phyloP scores from a whole-genome alignment of 2,797 vertebrate genomes.

The Mus minutoides region DNA sequence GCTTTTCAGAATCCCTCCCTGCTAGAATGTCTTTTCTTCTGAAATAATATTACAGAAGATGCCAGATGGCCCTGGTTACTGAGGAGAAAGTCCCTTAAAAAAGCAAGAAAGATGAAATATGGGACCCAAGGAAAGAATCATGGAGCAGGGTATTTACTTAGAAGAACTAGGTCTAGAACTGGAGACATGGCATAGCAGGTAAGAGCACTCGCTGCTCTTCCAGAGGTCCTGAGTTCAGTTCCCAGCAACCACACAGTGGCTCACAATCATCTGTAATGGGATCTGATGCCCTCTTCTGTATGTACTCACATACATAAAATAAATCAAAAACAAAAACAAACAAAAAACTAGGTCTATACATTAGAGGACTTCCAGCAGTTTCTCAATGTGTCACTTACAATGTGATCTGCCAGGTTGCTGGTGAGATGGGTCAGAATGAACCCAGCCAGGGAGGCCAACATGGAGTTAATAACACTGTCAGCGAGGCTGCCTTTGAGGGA shows the following conservation, averaged over 20 bases:
- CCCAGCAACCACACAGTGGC: neutral
- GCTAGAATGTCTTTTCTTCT: constrained; percentile 42
- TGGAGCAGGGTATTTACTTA: neutral
- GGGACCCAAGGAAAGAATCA: neutral
- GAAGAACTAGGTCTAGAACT: neutral
- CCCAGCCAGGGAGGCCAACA: constrained; percentile 91
- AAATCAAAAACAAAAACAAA: constrained; percentile 87
- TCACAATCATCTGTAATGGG: neutral
- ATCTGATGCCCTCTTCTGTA: neutral
- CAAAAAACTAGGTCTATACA: constrained; percentile 90
- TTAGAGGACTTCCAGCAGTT: constrained; percentile 93
- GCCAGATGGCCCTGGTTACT: neutral
- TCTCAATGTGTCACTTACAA: constrained; percentile 94
- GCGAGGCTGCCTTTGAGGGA: constrained; percentile 94
- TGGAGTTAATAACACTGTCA: constrained; percentile 93
- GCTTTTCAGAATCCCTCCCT: constrained; percentile 19
- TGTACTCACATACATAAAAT: neutral
- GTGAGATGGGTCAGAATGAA: constrained; percentile 91
- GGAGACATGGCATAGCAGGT: neutral
- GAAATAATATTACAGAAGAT: neutral
- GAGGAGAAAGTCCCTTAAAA: neutral
- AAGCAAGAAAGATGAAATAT: neutral
- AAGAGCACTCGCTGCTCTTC: neutral
- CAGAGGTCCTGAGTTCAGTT: neutral
- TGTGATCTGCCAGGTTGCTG: constrained; percentile 91